Percentiles rank a stretch among this genome's conserved stretches.
phyloP scores from a whole-genome alignment of 2,797 vertebrate genomes.

The Notolabrus celidotus region DNA sequence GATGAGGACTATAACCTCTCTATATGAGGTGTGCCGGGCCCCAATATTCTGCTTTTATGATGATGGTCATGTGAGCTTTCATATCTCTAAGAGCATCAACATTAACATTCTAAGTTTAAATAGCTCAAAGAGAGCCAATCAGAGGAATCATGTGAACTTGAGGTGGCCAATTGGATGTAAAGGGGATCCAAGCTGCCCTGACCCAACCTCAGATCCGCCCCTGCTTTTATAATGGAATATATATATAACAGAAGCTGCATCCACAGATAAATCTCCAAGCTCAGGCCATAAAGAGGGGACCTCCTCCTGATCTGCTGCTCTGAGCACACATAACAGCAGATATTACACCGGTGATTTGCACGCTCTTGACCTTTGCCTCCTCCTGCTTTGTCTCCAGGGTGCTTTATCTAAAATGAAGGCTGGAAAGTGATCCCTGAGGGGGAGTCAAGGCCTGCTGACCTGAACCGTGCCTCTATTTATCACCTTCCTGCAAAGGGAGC shows the following conservation, averaged over 20 bases:
- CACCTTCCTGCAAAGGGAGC: constrained; percentile 24
- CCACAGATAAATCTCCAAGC: not conserved
- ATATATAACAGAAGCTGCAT: not conserved
- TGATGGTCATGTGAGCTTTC: no score
- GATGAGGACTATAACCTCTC: no score
- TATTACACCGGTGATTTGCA: constrained; percentile 17
- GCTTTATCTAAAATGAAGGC: constrained; percentile 26
- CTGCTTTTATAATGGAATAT: no score
- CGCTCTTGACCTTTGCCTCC: constrained; percentile 23
- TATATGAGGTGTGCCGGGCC: no score
- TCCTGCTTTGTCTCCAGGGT: constrained; percentile 13
- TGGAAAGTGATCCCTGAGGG: constrained; percentile 37
- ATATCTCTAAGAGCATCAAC: no score
- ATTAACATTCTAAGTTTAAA: no score
- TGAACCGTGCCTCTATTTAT: constrained; percentile 44
- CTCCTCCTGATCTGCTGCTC: not conserved
- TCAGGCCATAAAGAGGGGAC: not conserved
- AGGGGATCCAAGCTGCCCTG: no score
- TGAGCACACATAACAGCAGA: not conserved
- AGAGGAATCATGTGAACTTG: no score
- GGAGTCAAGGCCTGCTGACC: constrained; percentile 38
- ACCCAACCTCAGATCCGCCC: no score
- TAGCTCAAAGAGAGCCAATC: no score
- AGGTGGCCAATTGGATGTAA: no score
- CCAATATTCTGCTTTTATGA: no score